Conservation (phyloP, 2,113 vertebrate species). For the Scalopus aquaticus region DNA sequence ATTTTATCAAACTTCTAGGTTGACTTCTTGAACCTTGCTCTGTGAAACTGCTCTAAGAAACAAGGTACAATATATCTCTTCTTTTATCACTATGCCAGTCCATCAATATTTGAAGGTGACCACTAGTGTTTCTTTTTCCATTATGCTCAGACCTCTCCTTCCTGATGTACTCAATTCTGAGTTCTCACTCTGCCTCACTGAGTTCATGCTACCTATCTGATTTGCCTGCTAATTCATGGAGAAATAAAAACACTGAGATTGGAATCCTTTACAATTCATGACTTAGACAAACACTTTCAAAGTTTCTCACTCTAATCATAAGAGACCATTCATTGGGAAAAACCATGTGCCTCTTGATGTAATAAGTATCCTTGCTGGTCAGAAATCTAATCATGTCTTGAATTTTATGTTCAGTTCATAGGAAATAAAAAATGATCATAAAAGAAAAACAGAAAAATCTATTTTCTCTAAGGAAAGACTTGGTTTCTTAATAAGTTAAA, state of each 20-base stretch:
- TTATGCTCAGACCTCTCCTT: neutral
- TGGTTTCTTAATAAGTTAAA: neutral
- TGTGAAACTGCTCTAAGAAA: slow-evolving; percentile 12
- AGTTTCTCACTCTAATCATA: neutral
- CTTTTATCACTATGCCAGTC: neutral
- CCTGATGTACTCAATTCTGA: neutral
- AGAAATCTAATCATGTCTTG: neutral
- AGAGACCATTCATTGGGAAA: neutral
- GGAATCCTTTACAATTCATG: neutral
- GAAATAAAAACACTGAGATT: neutral
- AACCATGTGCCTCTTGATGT: neutral
- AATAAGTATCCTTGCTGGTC: neutral
- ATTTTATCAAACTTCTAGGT: neutral
- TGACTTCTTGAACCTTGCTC: slow-evolving; percentile 18
- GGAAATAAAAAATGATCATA: neutral
- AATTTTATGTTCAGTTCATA: neutral
- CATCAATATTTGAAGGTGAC: neutral
- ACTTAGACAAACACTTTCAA: neutral
- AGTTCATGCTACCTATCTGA: neutral
- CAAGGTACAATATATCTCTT: neutral
- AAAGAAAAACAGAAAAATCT: slow-evolving; percentile 19
- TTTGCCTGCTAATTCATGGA: neutral
- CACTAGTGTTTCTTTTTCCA: neutral
- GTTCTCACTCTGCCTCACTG: neutral
- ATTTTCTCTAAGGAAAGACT: neutral